These are phyloP conservation scores for Gambusia holbrooki DNA, from an alignment of 2,113 vertebrate species.

Conservation along the genomic window DNA sequence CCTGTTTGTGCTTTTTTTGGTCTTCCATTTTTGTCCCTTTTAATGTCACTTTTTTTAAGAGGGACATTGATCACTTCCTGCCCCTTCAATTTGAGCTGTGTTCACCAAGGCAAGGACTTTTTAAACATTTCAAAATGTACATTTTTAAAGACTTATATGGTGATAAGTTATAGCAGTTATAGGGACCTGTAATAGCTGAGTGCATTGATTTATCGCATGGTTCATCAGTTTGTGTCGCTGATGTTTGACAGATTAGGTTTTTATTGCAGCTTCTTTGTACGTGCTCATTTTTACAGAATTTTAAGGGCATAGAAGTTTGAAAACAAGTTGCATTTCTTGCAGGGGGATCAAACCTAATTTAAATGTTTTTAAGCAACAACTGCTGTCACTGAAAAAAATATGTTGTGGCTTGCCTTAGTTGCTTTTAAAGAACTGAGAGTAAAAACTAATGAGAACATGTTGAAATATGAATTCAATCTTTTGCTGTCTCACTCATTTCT, in stretches of 20 bases:
- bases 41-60: not conserved
- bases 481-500: constrained; percentile 52
- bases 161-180: constrained; percentile 40
- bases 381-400: constrained; percentile 26
- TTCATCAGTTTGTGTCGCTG: constrained; percentile 15
- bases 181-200: constrained; percentile 5
- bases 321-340: fast-evolving
- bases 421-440: constrained; percentile 1
- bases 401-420: constrained; percentile 15
- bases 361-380: not conserved
- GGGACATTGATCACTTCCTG: constrained; percentile 28
- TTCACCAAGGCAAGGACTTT: constrained; percentile 60
- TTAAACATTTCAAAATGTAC: constrained; percentile 29
- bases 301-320: constrained; percentile 9
- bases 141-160: constrained; percentile 25
- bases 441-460: not conserved
- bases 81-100: constrained; percentile 47
- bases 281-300: constrained; percentile 19
- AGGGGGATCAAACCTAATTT: not conserved
- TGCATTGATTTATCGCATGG: not conserved
- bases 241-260: constrained; percentile 8
- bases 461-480: constrained; percentile 37
- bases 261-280: not conserved
- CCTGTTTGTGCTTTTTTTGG: not conserved
- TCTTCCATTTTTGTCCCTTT: constrained; percentile 1